Evolutionary conservation across 2,797 vertebrate genomes (phyloP).

Genomic region (Macropus fuliginosus): DNA sequence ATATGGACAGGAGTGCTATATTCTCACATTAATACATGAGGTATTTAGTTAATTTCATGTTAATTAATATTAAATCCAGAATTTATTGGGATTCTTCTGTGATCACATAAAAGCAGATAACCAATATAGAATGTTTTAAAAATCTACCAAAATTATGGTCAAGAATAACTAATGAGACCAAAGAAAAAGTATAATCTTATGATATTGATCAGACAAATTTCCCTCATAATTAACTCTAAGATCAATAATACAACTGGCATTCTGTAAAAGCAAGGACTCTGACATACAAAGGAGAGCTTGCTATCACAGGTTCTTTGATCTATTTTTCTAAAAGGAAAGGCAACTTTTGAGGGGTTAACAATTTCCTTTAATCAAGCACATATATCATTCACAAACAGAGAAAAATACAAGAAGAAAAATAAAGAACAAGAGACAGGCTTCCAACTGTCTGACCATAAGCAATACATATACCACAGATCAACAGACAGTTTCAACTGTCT

Average conservation of each 20-base stretch:
- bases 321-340: too few species aligned
- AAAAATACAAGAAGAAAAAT: too few species aligned
- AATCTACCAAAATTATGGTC: not conserved
- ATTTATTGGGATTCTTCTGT: not conserved
- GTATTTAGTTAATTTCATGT: not conserved
- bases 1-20: slow-evolving; percentile 6
- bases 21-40: not conserved
- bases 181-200: not conserved
- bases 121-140: slow-evolving; percentile 45
- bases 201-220: not conserved
- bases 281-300: too few species aligned
- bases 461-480: too few species aligned
- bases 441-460: too few species aligned
- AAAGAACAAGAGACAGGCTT: too few species aligned
- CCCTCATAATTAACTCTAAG: not conserved
- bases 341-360: too few species aligned
- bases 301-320: too few species aligned
- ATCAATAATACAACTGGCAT: not conserved
- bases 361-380: too few species aligned
- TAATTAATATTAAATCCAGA: not conserved
- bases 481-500: too few species aligned
- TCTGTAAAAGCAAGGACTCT: too few species aligned
- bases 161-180: not conserved
- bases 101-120: not conserved
- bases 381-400: too few species aligned